Conservation (phyloP, 2,113 vertebrate species). For the Paradoxurus hermaphroditus region DNA sequence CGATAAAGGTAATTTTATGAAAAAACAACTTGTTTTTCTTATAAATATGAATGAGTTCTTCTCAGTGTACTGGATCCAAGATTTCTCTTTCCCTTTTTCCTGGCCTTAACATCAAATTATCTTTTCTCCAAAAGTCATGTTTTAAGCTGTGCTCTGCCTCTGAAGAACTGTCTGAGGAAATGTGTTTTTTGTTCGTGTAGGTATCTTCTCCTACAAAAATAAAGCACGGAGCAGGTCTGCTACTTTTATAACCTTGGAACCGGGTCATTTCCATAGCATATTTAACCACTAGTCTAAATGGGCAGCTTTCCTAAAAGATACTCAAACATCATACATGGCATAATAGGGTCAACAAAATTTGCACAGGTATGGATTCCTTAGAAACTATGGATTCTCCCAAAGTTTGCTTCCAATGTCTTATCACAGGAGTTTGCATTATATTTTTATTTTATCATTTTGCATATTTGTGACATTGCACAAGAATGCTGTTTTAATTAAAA, state of each 20-base stretch:
- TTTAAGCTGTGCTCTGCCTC: background rate
- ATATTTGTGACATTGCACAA: background rate
- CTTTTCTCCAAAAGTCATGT: background rate
- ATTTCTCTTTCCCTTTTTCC: background rate
- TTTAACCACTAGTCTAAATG: background rate
- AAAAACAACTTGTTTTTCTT: background rate
- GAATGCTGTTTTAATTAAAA: background rate
- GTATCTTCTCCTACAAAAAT: conserved; percentile 32
- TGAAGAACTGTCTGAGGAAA: background rate
- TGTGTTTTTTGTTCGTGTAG: background rate
- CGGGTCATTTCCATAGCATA: background rate
- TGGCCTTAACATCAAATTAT: background rate
- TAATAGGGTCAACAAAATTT: background rate
- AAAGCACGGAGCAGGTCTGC: background rate
- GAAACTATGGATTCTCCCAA: background rate
- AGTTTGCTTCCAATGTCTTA: background rate
- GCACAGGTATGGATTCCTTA: background rate
- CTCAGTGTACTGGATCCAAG: background rate
- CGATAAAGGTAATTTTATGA: conserved; percentile 27
- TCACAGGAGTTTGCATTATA: background rate
- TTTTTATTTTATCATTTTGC: background rate
- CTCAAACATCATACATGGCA: background rate
- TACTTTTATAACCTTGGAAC: background rate
- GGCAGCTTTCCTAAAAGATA: background rate
- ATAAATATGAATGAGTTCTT: background rate